Conservation (phyloP, 1,140 invertebrate species). For the Acarapis woodi region DNA sequence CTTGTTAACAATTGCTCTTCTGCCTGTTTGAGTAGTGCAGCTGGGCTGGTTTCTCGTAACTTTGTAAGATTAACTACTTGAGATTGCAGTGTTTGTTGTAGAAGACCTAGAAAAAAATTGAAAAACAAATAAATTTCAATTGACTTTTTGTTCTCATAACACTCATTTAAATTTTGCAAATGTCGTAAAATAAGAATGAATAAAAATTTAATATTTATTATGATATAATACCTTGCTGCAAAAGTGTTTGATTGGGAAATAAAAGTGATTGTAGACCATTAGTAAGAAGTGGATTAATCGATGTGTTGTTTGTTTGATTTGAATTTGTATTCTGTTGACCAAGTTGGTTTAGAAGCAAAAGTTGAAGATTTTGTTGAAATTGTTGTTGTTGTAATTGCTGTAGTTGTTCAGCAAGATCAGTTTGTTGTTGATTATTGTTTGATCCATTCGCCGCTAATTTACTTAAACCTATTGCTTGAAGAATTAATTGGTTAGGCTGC, state of each 20-base stretch:
- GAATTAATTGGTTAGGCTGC: no score
- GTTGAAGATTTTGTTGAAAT: slow-evolving; percentile 32
- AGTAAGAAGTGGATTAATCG: no score
- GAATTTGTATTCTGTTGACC: slow-evolving; percentile 4
- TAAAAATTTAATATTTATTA: neutral
- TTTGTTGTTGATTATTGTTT: no score
- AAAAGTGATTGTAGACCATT: slow-evolving; percentile 30
- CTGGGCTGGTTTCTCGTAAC: slow-evolving; percentile 31
- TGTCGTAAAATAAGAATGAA: neutral
- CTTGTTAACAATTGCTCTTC: slow-evolving; percentile 34
- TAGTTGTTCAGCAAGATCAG: no score
- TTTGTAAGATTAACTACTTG: slow-evolving; percentile 22
- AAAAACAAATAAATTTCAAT: neutral
- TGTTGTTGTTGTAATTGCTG: slow-evolving; percentile 24
- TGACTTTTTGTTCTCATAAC: neutral
- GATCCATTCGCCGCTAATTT: no score
- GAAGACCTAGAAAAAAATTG: slow-evolving; percentile 14
- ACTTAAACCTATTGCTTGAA: no score
- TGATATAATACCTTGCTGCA: neutral
- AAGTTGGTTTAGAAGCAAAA: slow-evolving; percentile 34
- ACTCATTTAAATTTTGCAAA: neutral
- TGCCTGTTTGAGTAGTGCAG: slow-evolving; percentile 41
- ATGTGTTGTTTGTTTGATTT: no score
- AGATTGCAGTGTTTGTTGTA: slow-evolving; percentile 16
- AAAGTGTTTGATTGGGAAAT: slow-evolving; percentile 33